Base-by-base conservation (phyloP, 2,888 invertebrate species). In the Halictus quadricinctus region DNA sequence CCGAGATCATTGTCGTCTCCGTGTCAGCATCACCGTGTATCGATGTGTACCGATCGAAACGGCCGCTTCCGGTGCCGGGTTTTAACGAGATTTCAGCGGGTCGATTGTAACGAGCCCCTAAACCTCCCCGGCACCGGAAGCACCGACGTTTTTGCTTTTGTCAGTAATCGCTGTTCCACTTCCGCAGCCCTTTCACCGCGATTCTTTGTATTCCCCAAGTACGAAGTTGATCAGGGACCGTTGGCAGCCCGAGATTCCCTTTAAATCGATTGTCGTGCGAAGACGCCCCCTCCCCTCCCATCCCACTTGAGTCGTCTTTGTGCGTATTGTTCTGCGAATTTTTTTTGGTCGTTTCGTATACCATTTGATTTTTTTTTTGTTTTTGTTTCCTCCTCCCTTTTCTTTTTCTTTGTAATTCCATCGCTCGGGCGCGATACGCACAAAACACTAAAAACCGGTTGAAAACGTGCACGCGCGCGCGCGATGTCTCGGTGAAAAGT, bases 11-110 rank as follows among this genome's bases (percentile, higher is more conserved):
- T 83, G 88, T 90, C 88, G 86, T 90, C 86, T 86, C 88, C 84
- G 85, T 88, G 87, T 89, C 85, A 85, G 82, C 87, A 86, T 83
- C 72, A 75, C 83, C 83, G 80, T 86, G 84, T 78, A 81, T 84
- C 88, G 76, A 83, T 88, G 72, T 87, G 64, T 87, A 80, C 78
- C 76, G 72, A 90, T 87, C 43, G 13, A 69, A 80, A 79, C 43
- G 43, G 43, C 1, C 43, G n/a, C 43, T 70, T 70, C 70, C 43
- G 36, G n/a, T 43, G 70, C n/a, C 43, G n/a, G 41, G 70, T 43
- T 43, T n/a, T 21, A 41, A 10, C 18, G n/a, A 58, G n/a, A 41
- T 36, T 70, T 69, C 41, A 21, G 69, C 21, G 69, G 69, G 21
- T 70, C 70, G 29, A 36, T 29, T 43, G 36, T 70, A 70, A 21